phyloP scores from a whole-genome alignment of 2,113 vertebrate species.

The Triplophysa siluroides region DNA sequence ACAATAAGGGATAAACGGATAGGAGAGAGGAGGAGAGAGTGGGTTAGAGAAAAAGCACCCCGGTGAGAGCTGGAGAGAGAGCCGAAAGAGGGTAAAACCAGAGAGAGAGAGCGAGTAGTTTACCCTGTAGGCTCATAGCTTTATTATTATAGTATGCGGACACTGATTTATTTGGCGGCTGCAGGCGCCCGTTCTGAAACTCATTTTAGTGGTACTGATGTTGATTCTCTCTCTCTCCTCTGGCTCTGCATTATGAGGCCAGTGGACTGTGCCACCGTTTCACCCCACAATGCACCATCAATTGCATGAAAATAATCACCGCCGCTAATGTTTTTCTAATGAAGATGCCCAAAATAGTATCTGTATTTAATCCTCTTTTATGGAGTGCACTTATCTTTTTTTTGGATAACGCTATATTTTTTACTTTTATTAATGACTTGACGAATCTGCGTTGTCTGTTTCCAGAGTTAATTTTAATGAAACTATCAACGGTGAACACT shows the following conservation, averaged over 20 bases:
- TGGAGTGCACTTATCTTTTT: constrained; percentile 23
- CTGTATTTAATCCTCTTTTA: constrained; percentile 36
- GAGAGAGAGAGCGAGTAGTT: constrained; percentile 36
- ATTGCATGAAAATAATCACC: constrained; percentile 54
- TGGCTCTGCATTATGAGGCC: constrained; percentile 40
- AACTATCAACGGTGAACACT: constrained; percentile 10
- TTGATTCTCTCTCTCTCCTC: constrained; percentile 39
- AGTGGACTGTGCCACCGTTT: constrained; percentile 49
- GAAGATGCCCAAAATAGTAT: constrained; percentile 42
- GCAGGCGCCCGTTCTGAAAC: constrained; percentile 38
- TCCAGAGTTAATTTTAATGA: constrained; percentile 16
- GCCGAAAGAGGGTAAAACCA: constrained; percentile 24
- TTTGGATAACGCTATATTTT: constrained; percentile 29
- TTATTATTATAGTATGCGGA: constrained; percentile 45
- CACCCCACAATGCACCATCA: constrained; percentile 49
- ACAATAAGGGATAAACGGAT: constrained; percentile 30
- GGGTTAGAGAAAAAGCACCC: constrained; percentile 30
- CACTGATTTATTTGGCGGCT: constrained; percentile 45
- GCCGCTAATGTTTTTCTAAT: constrained; percentile 54
- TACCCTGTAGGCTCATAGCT: constrained; percentile 41
- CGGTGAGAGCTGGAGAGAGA: constrained; percentile 11
- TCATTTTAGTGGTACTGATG: constrained; percentile 38
- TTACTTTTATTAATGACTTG: constrained; percentile 42
- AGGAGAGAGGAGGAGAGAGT: constrained; percentile 19
- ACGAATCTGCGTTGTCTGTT: constrained; percentile 22